phyloP scores from a whole-genome alignment of 2,113 vertebrate genomes.

The Struthio camelus region DNA sequence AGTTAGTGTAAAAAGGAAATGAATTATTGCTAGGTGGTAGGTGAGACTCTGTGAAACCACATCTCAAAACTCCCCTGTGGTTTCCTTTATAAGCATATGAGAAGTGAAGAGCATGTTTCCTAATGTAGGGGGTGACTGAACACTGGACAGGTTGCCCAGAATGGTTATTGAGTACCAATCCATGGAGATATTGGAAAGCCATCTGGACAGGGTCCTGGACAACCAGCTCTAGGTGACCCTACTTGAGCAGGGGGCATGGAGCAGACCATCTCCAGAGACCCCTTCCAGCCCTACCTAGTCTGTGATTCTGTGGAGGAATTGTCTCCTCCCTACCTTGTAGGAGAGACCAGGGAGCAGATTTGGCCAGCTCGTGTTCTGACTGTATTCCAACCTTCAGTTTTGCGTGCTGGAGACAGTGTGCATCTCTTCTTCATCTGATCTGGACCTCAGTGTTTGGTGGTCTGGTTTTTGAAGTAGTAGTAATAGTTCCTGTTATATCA shows the following conservation, averaged over 20 bases:
- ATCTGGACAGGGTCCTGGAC: neutral
- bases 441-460: neutral
- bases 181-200: neutral
- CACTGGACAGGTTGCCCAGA: neutral
- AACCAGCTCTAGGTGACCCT: neutral
- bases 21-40: rapidly evolving
- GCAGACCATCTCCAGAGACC: too few species aligned
- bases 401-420: neutral
- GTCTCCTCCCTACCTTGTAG: neutral
- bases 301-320: neutral
- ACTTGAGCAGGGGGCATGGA: too few species aligned
- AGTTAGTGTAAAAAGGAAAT: neutral
- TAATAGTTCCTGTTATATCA: neutral
- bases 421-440: neutral
- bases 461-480: neutral
- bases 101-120: neutral
- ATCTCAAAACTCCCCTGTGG: neutral
- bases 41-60: neutral
- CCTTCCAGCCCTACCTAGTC: too few species aligned
- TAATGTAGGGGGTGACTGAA: neutral
- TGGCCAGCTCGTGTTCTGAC: neutral
- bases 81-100: neutral
- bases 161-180: neutral
- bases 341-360: neutral
- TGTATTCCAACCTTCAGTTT: neutral